Conservation (phyloP, 2,797 vertebrate species). For the Rhinella marina region DNA sequence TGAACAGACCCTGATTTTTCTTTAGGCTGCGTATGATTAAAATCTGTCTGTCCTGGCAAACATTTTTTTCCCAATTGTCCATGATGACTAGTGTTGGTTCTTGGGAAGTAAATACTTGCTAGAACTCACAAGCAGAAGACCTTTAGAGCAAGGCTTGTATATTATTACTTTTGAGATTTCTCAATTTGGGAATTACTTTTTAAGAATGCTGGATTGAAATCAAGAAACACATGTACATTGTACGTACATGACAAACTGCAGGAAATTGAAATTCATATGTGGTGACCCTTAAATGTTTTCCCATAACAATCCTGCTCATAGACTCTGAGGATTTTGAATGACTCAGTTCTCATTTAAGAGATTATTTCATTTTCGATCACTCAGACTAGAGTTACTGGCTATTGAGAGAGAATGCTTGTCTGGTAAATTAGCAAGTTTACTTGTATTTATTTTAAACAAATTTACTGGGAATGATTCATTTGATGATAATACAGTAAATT, state of each 20-base stretch:
- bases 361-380: slow-evolving; percentile 23
- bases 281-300: slow-evolving; percentile 33
- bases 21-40: background rate
- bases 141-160: background rate
- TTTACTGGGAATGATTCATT: slow-evolving; percentile 12
- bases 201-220: background rate
- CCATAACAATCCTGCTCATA: slow-evolving; percentile 22
- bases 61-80: background rate
- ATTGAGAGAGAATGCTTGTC: slow-evolving; percentile 31
- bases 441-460: background rate
- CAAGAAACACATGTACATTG: background rate
- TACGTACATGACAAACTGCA: slow-evolving; percentile 29
- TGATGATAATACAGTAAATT: background rate
- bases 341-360: slow-evolving; percentile 33
- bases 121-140: background rate
- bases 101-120: background rate
- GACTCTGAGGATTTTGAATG: background rate
- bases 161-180: background rate
- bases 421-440: background rate
- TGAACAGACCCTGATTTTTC: background rate
- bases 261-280: slow-evolving; percentile 30
- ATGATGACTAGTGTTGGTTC: background rate
- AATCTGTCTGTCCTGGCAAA: background rate
- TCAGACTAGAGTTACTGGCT: background rate
- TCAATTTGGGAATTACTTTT: background rate